Evolutionary conservation across 2,113 vertebrate species (phyloP), one percentile per base, ranked within the genome.

Genomic region (Bolborhynchus lineola): DNA sequence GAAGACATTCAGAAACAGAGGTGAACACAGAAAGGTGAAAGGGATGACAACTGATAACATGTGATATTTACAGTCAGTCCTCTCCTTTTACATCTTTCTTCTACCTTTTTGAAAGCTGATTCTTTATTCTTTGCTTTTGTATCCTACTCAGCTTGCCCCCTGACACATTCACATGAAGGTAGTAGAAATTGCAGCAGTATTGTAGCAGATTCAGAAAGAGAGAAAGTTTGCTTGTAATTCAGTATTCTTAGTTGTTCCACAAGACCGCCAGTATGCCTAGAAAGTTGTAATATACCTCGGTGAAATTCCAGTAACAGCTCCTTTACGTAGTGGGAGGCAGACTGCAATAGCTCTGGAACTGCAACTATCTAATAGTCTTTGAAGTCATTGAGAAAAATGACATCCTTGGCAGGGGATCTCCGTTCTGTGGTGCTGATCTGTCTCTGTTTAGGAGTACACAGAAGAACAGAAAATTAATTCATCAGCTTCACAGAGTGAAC

Each of bases 391-490:
- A 89, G 81, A 86, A 87, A 85, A 93, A 71, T 86, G 6, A 92
- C 85, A 68, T 65, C 65, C 77, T 94, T 95, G 90, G 92, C 93
- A 95, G 62, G 42, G 74, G 41, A 95, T 72, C 62, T 52, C 76
- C 81, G 53, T 50, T 76, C 70, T 59, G 60, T 76, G 74, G 75
- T 59, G 70, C 46, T 78, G 64, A 52, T 90, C 65, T 82, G 68
- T 79, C 70, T 69, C 42, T 60, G 62, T 86, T 92, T 67, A 80
- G 92, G 77, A 59, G 64, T 7, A n/a, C 35, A 49, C 42, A 59
- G 81, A 80, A 83, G 80, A 91, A 82, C 26, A 85, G 70, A 76
- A 88, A 93, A 89, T 44, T 67, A 92, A 95, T 94, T 88, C 68
- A 90, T 81, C 75, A 88, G 82, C 94, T 86, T 52, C 80, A 53